Percentiles rank a stretch among this genome's conserved stretches.
Conservation (phyloP, 2,888 invertebrate species). For the Rhagium mordax region DNA sequence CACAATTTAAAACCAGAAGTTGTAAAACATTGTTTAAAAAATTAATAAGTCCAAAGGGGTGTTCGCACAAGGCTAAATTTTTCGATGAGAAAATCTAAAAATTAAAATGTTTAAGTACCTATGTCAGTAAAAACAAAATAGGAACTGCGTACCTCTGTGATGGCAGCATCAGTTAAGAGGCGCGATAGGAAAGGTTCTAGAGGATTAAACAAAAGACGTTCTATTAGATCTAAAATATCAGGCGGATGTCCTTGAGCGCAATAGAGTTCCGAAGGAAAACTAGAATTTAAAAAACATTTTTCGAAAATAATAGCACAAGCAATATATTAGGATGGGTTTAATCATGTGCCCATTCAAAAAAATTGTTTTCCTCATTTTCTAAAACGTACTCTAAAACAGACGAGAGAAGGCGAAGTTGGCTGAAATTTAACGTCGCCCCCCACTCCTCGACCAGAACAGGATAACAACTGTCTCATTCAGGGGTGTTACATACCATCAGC, state of each 20-base stretch:
- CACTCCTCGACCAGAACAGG: too few relatives aligned
- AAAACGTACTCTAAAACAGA: too few relatives aligned
- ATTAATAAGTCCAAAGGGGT: constrained; percentile 33
- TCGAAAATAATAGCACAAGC: constrained; percentile 33
- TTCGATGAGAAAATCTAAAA: constrained; percentile 29
- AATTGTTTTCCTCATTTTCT: too few relatives aligned
- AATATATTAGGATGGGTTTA: constrained; percentile 26
- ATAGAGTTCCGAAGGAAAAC: constrained; percentile 37
- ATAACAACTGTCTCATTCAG: too few relatives aligned
- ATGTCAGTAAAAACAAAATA: too few relatives aligned
- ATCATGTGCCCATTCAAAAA: too few relatives aligned
- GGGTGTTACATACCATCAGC: too few relatives aligned
- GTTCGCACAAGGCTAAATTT: constrained; percentile 1
- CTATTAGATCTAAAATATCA: constrained; percentile 31
- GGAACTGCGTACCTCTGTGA: constrained; percentile 39
- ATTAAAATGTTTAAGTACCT: too few relatives aligned
- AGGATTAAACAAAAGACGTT: constrained; percentile 24
- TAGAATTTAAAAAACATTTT: constrained; percentile 29
- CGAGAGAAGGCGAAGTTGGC: too few relatives aligned
- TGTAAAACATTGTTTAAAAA: constrained; percentile 38
- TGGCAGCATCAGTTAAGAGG: constrained; percentile 31
- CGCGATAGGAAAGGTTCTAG: constrained; percentile 34
- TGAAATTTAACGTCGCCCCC: too few relatives aligned
- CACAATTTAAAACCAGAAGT: constrained; percentile 16
- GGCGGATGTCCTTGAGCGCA: neutral